Percentiles rank a stretch among this genome's conserved stretches.
phyloP scores from a whole-genome alignment of 2,888 invertebrate genomes.

The Hirudinaria manillensis region DNA sequence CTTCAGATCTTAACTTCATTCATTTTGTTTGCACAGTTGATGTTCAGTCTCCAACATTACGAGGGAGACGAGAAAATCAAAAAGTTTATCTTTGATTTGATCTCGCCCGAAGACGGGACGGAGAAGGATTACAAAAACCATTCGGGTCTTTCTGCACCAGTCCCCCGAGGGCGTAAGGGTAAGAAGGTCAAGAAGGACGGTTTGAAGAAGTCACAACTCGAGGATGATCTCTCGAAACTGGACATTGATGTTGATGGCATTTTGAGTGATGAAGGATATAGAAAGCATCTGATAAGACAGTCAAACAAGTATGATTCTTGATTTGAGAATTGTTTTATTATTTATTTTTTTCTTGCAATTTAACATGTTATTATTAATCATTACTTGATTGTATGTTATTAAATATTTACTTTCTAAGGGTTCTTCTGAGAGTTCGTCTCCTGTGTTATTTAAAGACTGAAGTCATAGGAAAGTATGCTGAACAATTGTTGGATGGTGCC shows the following conservation, averaged over 20 bases:
- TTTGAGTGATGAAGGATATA: conserved; percentile 83
- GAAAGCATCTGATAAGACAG: conserved; percentile 82
- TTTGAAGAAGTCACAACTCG: conserved; percentile 36
- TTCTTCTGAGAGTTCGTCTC: conserved; percentile 86
- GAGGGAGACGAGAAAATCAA: conserved; percentile 96
- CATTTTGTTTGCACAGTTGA: conserved; percentile 60
- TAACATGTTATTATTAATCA: not conserved
- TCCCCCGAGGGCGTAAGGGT: conserved; percentile 60
- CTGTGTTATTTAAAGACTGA: conserved; percentile 96
- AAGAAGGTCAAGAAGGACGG: conserved; percentile 45
- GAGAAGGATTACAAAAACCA: conserved; percentile 40
- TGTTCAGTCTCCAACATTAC: conserved; percentile 86
- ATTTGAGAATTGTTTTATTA: not conserved
- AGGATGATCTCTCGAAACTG: conserved; percentile 46
- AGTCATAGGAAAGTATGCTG: conserved; percentile 76
- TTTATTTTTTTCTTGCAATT: not conserved
- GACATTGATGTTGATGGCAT: conserved; percentile 77
- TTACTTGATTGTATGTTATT: not conserved
- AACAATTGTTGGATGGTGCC: conserved; percentile 43
- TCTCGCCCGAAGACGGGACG: conserved; percentile 64
- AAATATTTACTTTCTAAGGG: conserved; percentile 60
- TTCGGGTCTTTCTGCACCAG: conserved; percentile 56
- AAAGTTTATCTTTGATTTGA: conserved; percentile 93
- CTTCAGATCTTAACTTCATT: not conserved
- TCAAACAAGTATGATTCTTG: conserved; percentile 83